phyloP scores from a whole-genome alignment of 2,113 vertebrate genomes.

The Muntiacus muntjak region DNA sequence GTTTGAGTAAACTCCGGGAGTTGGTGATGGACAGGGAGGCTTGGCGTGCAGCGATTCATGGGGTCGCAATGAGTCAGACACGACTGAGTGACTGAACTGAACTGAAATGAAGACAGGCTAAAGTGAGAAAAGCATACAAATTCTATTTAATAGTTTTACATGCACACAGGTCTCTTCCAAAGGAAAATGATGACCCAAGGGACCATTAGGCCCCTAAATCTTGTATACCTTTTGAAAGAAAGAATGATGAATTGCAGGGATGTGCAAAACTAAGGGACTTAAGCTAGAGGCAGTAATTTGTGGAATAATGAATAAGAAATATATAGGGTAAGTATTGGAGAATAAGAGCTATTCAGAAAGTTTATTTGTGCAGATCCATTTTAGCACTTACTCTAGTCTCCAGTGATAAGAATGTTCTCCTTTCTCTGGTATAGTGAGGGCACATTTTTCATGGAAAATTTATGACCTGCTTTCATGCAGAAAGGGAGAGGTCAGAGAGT shows the following conservation, averaged over 20 bases:
- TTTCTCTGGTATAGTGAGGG: neutral
- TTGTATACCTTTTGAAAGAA: neutral
- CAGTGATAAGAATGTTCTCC: neutral
- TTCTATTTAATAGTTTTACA: neutral
- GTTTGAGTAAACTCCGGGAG: too few relatives aligned
- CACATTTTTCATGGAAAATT: neutral
- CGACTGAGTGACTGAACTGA: too few relatives aligned
- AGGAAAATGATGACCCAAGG: neutral
- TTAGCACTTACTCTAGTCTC: neutral
- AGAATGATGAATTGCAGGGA: neutral
- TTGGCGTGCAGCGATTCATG: too few relatives aligned
- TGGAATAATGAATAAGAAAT: neutral
- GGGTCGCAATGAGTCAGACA: too few relatives aligned
- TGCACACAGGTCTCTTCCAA: neutral
- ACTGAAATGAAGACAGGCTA: neutral
- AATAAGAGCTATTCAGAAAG: neutral
- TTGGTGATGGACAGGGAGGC: too few relatives aligned
- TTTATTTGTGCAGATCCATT: neutral
- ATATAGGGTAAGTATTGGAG: neutral
- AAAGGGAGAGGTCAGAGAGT: neutral
- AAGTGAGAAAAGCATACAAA: neutral
- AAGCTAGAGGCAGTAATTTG: neutral
- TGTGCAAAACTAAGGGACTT: neutral
- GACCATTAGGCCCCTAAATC: neutral
- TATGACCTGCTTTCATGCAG: neutral